A percentile compares a stretch with the other conserved stretches of the same genome.
Conservation (phyloP, 2,888 invertebrate species). For the Baronia brevicornis region DNA sequence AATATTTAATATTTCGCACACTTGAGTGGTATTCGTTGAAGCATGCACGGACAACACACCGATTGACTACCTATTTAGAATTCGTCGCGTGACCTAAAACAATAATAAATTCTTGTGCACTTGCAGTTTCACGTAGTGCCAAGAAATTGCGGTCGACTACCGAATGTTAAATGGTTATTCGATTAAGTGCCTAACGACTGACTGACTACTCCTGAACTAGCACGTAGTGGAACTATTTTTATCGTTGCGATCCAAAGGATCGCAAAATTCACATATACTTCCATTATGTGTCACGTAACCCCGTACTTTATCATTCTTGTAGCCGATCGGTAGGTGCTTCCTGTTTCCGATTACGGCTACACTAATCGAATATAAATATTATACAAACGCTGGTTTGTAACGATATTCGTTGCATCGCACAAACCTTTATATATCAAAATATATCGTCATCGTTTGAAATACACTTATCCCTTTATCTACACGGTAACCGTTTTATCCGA, state of each 20-base stretch:
- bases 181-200: constrained; percentile 28
- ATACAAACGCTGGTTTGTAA: constrained; percentile 62
- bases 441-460: too few relatives aligned
- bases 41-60: constrained; percentile 42
- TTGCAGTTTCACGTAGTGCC: constrained; percentile 70
- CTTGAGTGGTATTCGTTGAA: constrained; percentile 33
- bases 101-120: constrained; percentile 72
- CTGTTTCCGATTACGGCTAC: constrained; percentile 53
- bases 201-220: constrained; percentile 16
- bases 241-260: constrained; percentile 2
- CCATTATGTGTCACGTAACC: constrained; percentile 6
- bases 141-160: constrained; percentile 59
- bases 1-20: constrained; percentile 42
- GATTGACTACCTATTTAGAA: constrained; percentile 45
- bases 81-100: constrained; percentile 53
- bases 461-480: too few relatives aligned
- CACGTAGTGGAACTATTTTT: constrained; percentile 6
- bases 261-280: constrained; percentile 6
- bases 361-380: constrained; percentile 36
- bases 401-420: too few relatives aligned
- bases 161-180: constrained; percentile 65
- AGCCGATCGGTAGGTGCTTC: constrained; percentile 39
- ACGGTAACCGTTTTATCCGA: too few relatives aligned
- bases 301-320: constrained; percentile 25
- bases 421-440: too few relatives aligned